phyloP scores from a whole-genome alignment of 2,113 vertebrate species.

The Burhinus bistriatus region DNA sequence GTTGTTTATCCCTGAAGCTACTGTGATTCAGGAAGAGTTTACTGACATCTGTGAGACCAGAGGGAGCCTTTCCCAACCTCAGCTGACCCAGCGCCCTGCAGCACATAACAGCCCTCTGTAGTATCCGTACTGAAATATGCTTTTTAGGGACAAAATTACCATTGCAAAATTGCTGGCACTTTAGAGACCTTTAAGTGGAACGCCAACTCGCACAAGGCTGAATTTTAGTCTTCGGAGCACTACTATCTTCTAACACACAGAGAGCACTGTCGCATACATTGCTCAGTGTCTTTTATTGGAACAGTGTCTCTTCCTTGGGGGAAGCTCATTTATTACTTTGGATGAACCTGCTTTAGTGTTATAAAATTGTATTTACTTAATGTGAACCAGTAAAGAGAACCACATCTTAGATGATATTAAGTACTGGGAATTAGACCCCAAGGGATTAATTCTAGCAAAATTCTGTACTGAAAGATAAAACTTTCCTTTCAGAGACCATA shows the following conservation, averaged over 20 bases:
- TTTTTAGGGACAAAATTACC: background rate
- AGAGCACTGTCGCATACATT: background rate
- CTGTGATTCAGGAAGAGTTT: background rate
- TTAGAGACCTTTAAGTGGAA: background rate
- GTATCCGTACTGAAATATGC: background rate
- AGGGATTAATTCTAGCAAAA: background rate
- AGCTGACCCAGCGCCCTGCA: background rate
- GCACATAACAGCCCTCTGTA: background rate
- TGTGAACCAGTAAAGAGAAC: background rate
- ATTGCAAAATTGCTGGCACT: background rate
- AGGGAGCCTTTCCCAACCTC: background rate
- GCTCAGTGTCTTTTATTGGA: background rate
- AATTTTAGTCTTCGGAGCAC: background rate
- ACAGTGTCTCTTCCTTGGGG: background rate
- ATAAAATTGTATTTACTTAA: constrained; percentile 27
- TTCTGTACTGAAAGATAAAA: background rate
- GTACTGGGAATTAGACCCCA: background rate
- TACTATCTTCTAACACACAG: background rate
- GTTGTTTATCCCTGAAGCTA: constrained; percentile 54
- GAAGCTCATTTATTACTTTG: background rate
- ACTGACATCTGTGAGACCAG: constrained; percentile 18
- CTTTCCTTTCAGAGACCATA: background rate
- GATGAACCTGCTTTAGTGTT: background rate
- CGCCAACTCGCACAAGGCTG: background rate
- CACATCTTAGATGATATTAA: background rate